Conservation (phyloP, 2,113 vertebrate species). For the Promerops cafer region DNA sequence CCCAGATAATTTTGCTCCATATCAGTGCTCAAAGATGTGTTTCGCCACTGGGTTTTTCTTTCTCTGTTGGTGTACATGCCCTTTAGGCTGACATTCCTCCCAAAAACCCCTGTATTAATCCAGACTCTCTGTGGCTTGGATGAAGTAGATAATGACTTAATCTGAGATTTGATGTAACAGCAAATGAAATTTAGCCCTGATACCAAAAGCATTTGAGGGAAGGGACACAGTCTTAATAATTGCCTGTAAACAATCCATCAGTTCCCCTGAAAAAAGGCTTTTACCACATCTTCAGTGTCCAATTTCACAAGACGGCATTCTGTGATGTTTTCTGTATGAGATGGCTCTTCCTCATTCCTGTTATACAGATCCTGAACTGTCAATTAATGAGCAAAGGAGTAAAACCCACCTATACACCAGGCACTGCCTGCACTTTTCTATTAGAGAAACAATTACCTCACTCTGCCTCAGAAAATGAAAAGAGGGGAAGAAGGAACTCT, state of each 20-base stretch:
- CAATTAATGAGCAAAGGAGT: neutral
- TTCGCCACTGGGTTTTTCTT: neutral
- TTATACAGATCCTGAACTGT: neutral
- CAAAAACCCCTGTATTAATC: neutral
- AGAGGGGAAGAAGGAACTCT: neutral
- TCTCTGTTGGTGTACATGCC: neutral
- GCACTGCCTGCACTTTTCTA: neutral
- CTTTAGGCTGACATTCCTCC: neutral
- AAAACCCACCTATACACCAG: neutral
- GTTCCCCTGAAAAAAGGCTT: neutral
- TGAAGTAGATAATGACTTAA: neutral
- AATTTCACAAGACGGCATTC: neutral
- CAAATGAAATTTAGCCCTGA: neutral
- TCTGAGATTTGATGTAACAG: neutral
- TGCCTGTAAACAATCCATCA: neutral
- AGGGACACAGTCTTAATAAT: neutral
- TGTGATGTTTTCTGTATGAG: neutral
- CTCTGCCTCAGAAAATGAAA: neutral
- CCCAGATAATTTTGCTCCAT: neutral
- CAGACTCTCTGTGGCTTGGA: neutral
- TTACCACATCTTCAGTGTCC: neutral
- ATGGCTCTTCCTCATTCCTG: neutral
- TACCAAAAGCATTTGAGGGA: neutral
- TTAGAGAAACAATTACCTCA: slow-evolving; percentile 1
- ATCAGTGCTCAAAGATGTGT: neutral